phyloP scores from a whole-genome alignment of 2,888 invertebrate genomes.

The Macaria notata region DNA sequence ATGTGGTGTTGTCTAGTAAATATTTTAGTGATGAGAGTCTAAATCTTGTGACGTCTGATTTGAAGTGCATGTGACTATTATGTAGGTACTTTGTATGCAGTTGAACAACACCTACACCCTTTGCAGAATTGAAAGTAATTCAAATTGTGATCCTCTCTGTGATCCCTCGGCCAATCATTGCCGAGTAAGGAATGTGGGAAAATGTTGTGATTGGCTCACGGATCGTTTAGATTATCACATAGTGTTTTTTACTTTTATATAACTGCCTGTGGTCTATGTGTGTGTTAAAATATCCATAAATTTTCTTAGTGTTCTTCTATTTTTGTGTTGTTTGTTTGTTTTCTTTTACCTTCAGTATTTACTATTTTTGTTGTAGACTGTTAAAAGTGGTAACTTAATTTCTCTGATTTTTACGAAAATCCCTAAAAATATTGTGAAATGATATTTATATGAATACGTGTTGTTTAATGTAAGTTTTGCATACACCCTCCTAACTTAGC shows the following conservation, averaged over 20 bases:
- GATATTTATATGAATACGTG: slow-evolving; percentile 36
- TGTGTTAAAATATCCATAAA: slow-evolving; percentile 2
- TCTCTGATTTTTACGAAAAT: slow-evolving; percentile 60
- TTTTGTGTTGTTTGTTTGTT: slow-evolving; percentile 22
- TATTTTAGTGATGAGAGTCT: background rate
- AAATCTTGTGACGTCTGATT: background rate
- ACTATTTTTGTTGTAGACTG: slow-evolving; percentile 47
- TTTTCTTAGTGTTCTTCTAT: background rate
- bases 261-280: background rate
- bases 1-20: background rate
- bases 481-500: slow-evolving; percentile 30
- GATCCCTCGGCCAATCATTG: too few relatives aligned
- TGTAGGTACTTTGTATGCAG: too few relatives aligned
- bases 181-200: too few relatives aligned
- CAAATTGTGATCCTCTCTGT: background rate
- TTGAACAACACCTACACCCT: too few relatives aligned
- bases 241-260: too few relatives aligned
- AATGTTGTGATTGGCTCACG: too few relatives aligned
- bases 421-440: slow-evolving; percentile 28
- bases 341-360: slow-evolving; percentile 8
- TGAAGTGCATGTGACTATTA: background rate
- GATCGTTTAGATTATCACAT: too few relatives aligned
- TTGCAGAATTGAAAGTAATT: background rate
- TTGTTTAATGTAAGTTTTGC: slow-evolving; percentile 76
- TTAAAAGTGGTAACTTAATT: slow-evolving; percentile 78